A percentile compares a stretch with the other conserved stretches of the same genome.
Conservation (phyloP, 2,797 vertebrate species). For the Galagoides demidoff region DNA sequence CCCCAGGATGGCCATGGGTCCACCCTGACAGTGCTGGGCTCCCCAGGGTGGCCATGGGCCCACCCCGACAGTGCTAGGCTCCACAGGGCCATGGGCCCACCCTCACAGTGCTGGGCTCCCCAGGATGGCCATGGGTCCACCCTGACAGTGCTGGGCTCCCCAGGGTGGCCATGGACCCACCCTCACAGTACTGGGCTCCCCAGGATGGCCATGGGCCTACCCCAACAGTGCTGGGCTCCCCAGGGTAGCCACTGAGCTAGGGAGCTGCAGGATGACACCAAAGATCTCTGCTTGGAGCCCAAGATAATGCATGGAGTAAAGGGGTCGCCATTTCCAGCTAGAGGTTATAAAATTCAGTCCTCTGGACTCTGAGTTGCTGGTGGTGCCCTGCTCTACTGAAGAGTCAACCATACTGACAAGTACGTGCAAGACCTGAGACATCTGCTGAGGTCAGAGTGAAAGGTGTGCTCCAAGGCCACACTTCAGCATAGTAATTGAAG, state of each 20-base stretch:
- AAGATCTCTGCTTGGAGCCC: too few species aligned
- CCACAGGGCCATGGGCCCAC: rapidly evolving
- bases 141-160: too few species aligned
- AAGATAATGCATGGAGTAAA: neutral
- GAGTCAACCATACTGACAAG: neutral
- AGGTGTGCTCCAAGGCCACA: neutral
- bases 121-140: too few species aligned
- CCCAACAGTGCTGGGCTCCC: neutral
- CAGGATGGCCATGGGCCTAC: too few species aligned
- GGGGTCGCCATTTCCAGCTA: neutral
- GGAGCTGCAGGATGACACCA: rapidly evolving
- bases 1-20: too few species aligned
- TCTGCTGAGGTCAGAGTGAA: neutral
- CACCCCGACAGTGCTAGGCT: neutral
- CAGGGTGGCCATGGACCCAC: too few species aligned
- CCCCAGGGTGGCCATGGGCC: too few species aligned
- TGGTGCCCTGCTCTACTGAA: neutral
- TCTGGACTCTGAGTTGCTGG: neutral
- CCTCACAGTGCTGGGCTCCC: neutral
- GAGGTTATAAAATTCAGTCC: neutral
- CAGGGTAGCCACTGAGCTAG: neutral
- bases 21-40: too few species aligned
- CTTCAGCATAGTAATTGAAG: neutral
- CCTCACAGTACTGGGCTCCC: too few species aligned
- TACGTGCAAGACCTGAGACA: neutral